Evolutionary conservation across 2,113 vertebrate species (phyloP).

Genomic region (Phalacrocorax aristotelis): DNA sequence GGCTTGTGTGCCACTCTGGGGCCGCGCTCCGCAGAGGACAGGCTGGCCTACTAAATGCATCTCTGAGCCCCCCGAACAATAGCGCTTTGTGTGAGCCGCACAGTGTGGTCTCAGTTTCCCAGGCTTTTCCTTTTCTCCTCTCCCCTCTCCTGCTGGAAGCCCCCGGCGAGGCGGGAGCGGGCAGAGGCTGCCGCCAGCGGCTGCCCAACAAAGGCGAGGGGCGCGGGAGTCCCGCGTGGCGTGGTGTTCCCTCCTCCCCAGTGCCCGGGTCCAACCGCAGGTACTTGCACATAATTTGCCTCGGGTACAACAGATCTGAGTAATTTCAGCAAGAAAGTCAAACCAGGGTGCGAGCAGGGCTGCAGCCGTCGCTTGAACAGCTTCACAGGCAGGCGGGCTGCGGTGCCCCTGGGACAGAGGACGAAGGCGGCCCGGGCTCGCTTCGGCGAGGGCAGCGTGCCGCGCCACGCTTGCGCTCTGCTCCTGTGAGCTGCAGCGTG

Average conservation of each 20-base stretch:
- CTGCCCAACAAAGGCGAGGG: conserved; percentile 37
- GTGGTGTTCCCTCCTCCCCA: not conserved
- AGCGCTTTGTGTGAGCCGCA: conserved; percentile 79
- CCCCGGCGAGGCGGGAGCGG: conserved; percentile 40
- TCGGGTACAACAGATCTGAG: not conserved
- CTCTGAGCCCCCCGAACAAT: conserved; percentile 77
- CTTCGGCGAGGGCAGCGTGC: fast-evolving
- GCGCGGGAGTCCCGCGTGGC: not conserved
- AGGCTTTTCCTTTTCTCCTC: conserved; percentile 67
- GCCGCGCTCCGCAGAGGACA: conserved; percentile 59
- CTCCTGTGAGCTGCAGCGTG: fast-evolving
- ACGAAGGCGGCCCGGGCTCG: not conserved
- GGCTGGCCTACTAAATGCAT: conserved; percentile 71
- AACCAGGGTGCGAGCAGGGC: not conserved
- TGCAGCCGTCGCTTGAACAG: not conserved
- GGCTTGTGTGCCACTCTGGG: conserved; percentile 33
- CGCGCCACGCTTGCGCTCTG: fast-evolving
- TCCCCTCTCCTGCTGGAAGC: conserved; percentile 59
- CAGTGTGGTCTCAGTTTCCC: conserved; percentile 84
- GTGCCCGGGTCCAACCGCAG: not conserved
- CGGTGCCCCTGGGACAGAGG: not conserved
- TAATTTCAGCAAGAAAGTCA: not conserved
- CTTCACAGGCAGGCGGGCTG: not conserved
- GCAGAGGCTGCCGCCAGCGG: conserved; percentile 18
- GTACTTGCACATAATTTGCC: not conserved